Base-by-base conservation (phyloP, 2,113 vertebrate genomes). In the Entelurus aequoreus region DNA sequence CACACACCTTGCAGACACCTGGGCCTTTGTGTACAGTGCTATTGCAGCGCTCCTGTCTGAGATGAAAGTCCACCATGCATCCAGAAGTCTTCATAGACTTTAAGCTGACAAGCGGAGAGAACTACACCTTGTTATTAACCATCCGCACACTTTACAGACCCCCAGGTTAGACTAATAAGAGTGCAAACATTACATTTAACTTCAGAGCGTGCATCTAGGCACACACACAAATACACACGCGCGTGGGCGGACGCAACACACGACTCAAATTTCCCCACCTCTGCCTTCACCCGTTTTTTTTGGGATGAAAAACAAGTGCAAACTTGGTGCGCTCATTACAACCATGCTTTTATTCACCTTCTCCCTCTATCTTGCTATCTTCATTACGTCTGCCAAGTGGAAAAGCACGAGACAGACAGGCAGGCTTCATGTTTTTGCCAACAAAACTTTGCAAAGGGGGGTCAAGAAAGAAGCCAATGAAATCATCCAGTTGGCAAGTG, bases 111-210 rank as follows among this genome's bases (percentile, higher is more conserved):
- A 83, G 75, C 75, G 75, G 71, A 11, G 84, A 81, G 76, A 83
- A 60, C 84, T 76, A 72, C 68, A 85, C 89, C 90, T 85, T 86
- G 86, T 90, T 83, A 90, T 91, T 90, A 85, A 82, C 55, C 80
- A 82, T 82, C 88, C 84, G 52, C 80, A 80, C 76, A 84, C 81
- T 84, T 84, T 87, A 87, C 79, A 83, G 83, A 70, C 77, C 86
- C 66, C 79, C 78, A 87, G 81, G 82, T 89, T 86, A 85, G 69
- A 69, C 70, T 88, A 89, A 90, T 89, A 86, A 88, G 86, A 86
- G 85, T 84, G 84, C 78, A 82, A 83, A 76, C 70, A 71, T 73
- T 55, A 77, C 71, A 72, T 65, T 77, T 85, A 78, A 85, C 88
- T 86, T 87, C 87, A 89, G 84, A 87, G 80, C 76, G 78, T 76